Evolutionary conservation across 2,113 vertebrate genomes (phyloP), one percentile per base, ranked within the genome.

Genomic region (Chaetops frenatus): DNA sequence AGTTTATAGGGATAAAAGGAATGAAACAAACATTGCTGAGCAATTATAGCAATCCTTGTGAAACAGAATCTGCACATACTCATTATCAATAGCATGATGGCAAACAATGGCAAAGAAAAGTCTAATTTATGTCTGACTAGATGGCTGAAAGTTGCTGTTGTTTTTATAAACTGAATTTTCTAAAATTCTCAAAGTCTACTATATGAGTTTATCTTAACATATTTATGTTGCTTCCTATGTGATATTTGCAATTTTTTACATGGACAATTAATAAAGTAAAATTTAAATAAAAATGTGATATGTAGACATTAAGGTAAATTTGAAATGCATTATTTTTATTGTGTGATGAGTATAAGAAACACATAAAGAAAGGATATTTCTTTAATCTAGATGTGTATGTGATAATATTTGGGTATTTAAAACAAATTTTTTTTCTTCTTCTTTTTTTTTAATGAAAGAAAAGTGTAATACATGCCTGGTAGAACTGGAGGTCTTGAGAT

Each of bases 391-490:
- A 60, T 28, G 4, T 40, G 6, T 24, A 47, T 72, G 4, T 60
- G 40, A 58, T 35, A 69, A 57, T 60, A 77, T 27, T 57, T 9
- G 2, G 0, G 2, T 38, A 78, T 70, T 87, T 65, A 29, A 47
- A 53, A 67, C 57, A 61, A 33, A 71, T 38, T 44, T 6, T 12
- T 6, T 47, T 38, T 56, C 2, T 31, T 54, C 3, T 56, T 45
- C 4, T n/a, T 45, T 7, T 33, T 44, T 42, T 53, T 44, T 11
- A 29, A 18, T 38, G 16, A 47, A 83, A 38, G 4, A 60, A 56
- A 47, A 3, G 1, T 50, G 13, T 19, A n/a, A 33, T 64, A 9
- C 0, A 25, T 31, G 3, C 5, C 9, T 69, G 13, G 7, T 15
- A 72, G 54, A 71, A 57, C 20, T 62, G 38, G 5, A 7, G 5